phyloP scores from a whole-genome alignment of 1,140 invertebrate genomes.

The Apis florea region DNA sequence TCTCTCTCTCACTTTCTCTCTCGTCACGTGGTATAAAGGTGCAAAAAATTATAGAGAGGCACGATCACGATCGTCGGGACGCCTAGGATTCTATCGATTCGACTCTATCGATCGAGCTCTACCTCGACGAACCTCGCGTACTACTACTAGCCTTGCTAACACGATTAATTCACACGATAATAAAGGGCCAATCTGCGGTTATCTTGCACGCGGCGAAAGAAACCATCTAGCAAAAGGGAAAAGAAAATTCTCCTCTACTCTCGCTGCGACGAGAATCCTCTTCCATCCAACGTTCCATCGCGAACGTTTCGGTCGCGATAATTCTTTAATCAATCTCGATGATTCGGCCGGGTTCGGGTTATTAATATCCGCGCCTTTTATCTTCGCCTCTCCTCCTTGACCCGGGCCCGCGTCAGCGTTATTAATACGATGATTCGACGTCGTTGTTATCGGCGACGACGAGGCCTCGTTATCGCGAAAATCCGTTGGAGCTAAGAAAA shows the following conservation, averaged over 20 bases:
- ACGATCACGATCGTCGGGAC: conserved; percentile 42
- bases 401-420: conserved; percentile 6
- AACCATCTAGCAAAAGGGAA: neutral
- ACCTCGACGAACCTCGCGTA: neutral
- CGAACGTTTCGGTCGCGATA: too few species aligned
- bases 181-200: neutral
- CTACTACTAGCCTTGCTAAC: neutral
- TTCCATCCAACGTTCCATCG: neutral
- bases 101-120: conserved; percentile 37
- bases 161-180: conserved; percentile 9
- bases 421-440: conserved; percentile 13
- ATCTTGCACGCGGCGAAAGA: neutral
- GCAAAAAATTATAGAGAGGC: conserved; percentile 62
- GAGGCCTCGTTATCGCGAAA: neutral
- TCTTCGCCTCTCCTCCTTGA: neutral
- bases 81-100: conserved; percentile 5
- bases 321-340: neutral
- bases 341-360: neutral
- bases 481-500: neutral
- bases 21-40: conserved; percentile 59
- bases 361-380: neutral
- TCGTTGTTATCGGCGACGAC: conserved; percentile 20
- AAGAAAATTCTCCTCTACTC: neutral
- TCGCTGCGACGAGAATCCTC: neutral
- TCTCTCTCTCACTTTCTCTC: neutral